A percentile compares a stretch with the other conserved stretches of the same genome.
These are phyloP conservation scores for Drosophila parabipectinata DNA, from an alignment of 1,140 invertebrate species.

Conservation along the genomic window DNA sequence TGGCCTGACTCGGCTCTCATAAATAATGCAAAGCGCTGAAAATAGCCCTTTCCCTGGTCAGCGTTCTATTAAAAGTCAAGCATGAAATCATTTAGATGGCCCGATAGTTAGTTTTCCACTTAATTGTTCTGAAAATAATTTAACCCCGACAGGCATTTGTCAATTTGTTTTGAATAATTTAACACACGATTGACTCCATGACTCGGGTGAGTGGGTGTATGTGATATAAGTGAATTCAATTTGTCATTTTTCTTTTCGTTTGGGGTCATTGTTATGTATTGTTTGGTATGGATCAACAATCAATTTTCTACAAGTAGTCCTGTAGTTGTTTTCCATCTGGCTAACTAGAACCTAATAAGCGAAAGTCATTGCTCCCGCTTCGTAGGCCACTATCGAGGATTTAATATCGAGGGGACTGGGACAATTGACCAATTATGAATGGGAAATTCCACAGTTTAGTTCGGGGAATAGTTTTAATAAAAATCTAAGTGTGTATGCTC, in stretches of 20 bases:
- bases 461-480: background rate
- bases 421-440: slow-evolving; percentile 33
- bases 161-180: slow-evolving; percentile 53
- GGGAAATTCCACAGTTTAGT: background rate
- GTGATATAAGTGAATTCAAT: slow-evolving; percentile 59
- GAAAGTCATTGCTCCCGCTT: slow-evolving; percentile 33
- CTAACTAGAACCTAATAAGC: slow-evolving; percentile 32
- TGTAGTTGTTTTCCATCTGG: slow-evolving; percentile 3
- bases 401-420: slow-evolving; percentile 6
- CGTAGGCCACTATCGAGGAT: slow-evolving; percentile 23
- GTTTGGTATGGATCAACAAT: slow-evolving; percentile 21
- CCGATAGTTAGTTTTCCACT: slow-evolving; percentile 38
- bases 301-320: slow-evolving; percentile 16
- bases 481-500: too few relatives aligned
- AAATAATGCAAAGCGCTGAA: slow-evolving; percentile 55
- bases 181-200: slow-evolving; percentile 38
- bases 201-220: slow-evolving; percentile 8
- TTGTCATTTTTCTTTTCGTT: slow-evolving; percentile 23
- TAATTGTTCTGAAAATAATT: slow-evolving; percentile 47
- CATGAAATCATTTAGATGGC: slow-evolving; percentile 37
- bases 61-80: slow-evolving; percentile 29
- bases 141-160: slow-evolving; percentile 21
- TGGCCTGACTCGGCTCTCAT: slow-evolving; percentile 29
- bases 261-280: slow-evolving; percentile 29
- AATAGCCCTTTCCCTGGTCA: slow-evolving; percentile 7